A percentile compares a stretch with the other conserved stretches of the same genome.
Conservation (phyloP, 2,113 vertebrate genomes). For the Dromaius novaehollandiae region DNA sequence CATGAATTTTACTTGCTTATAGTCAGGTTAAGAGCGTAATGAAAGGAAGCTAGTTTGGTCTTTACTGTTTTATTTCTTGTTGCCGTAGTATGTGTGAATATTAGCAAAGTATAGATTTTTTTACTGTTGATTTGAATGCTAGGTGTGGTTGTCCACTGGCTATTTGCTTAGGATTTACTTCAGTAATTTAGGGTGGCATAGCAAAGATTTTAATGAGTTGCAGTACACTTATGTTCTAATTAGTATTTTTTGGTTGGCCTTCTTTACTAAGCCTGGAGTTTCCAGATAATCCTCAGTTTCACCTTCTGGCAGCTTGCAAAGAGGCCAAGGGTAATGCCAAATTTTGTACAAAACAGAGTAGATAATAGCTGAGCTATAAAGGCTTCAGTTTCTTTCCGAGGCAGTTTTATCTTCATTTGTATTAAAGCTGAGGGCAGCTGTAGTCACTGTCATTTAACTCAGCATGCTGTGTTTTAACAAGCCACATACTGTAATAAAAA, state of each 20-base stretch:
- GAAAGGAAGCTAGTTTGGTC: background rate
- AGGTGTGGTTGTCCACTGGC: background rate
- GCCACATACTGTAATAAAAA: background rate
- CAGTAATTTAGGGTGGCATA: background rate
- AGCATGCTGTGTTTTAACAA: conserved; percentile 33
- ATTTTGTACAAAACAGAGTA: background rate
- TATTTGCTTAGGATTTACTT: background rate
- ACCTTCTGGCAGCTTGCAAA: background rate
- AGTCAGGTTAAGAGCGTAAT: background rate
- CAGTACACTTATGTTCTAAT: background rate
- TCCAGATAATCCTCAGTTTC: background rate
- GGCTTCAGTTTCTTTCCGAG: background rate
- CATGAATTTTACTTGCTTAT: background rate
- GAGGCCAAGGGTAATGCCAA: background rate
- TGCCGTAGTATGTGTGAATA: background rate
- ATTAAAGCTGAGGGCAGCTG: conserved; percentile 16
- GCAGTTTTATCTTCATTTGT: background rate
- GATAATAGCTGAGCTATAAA: background rate
- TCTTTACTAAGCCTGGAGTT: background rate
- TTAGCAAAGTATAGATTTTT: background rate
- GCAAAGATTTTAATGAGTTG: background rate
- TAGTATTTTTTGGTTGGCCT: background rate
- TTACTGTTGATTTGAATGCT: background rate
- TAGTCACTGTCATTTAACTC: background rate
- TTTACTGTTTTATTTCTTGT: background rate